phyloP scores from a whole-genome alignment of 1,140 invertebrate species.

The Nebria ingens region DNA sequence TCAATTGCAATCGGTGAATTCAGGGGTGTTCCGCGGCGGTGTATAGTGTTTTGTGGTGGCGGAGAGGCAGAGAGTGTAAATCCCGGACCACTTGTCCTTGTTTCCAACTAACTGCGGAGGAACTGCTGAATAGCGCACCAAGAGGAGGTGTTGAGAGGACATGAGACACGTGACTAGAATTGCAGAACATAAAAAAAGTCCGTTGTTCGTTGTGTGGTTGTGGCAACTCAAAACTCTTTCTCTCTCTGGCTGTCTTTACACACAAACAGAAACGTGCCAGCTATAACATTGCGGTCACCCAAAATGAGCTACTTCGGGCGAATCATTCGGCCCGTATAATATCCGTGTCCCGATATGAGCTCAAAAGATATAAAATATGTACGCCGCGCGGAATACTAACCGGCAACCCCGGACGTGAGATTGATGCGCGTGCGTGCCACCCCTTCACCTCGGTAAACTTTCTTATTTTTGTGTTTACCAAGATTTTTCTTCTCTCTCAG shows the following conservation, averaged over 20 bases:
- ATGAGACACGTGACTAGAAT: conserved; percentile 2
- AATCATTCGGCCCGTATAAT: conserved; percentile 9
- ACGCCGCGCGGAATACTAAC: conserved; percentile 1
- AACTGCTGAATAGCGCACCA: background rate
- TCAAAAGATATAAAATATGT: conserved; percentile 10
- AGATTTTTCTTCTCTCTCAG: too few relatives aligned
- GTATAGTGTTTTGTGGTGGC: background rate
- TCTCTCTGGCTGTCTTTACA: too few relatives aligned
- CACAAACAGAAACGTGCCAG: conserved; percentile 8
- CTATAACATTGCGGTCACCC: conserved; percentile 6
- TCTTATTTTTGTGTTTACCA: too few relatives aligned
- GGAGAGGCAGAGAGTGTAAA: background rate
- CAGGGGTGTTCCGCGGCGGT: too few relatives aligned
- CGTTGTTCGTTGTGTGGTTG: conserved; percentile 3
- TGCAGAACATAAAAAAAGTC: background rate
- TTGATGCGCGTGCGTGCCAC: background rate
- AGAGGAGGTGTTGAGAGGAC: conserved; percentile 6
- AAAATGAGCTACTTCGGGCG: conserved; percentile 2
- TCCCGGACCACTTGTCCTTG: background rate
- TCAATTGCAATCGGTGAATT: too few relatives aligned
- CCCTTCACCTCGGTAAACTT: too few relatives aligned
- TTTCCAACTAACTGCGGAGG: background rate
- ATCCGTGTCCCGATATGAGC: conserved; percentile 8
- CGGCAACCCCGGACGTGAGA: background rate
- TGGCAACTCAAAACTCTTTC: background rate